phyloP scores from a whole-genome alignment of 2,888 invertebrate genomes.

The Latheticus oryzae region DNA sequence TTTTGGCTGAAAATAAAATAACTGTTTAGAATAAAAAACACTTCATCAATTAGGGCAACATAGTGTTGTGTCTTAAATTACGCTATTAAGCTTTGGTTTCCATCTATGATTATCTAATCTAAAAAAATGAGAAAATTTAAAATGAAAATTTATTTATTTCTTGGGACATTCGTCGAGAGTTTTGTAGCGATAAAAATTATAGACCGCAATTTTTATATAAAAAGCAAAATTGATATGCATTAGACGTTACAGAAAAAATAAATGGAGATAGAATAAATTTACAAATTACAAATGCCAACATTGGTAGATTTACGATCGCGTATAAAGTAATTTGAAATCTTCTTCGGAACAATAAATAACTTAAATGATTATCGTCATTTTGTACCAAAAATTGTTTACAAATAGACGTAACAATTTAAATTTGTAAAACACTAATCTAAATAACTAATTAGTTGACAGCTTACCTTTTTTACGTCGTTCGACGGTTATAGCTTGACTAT shows the following conservation, averaged over 20 bases:
- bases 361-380: slow-evolving; percentile 16
- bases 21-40: too few species aligned
- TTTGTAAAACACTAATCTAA: slow-evolving; percentile 40
- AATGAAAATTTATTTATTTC: too few species aligned
- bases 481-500: slow-evolving; percentile 86
- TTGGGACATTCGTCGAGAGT: too few species aligned
- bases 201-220: too few species aligned
- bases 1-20: too few species aligned
- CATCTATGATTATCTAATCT: too few species aligned
- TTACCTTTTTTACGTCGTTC: slow-evolving; percentile 89
- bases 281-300: slow-evolving; percentile 9
- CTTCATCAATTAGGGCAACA: too few species aligned
- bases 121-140: too few species aligned
- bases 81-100: too few species aligned
- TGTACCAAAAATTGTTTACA: slow-evolving; percentile 10
- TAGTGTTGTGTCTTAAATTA: too few species aligned
- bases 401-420: slow-evolving; percentile 12
- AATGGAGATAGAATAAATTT: slow-evolving; percentile 8
- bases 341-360: too few species aligned
- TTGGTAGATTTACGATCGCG: slow-evolving; percentile 7
- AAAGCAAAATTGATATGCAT: slow-evolving; percentile 11
- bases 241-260: slow-evolving; percentile 12
- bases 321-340: neutral
- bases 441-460: slow-evolving; percentile 49
- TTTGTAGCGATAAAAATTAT: too few species aligned